Evolutionary conservation across 2,888 invertebrate species (phyloP), one percentile per base, ranked within the genome.

Genomic region (Trichogramma evanescens): DNA sequence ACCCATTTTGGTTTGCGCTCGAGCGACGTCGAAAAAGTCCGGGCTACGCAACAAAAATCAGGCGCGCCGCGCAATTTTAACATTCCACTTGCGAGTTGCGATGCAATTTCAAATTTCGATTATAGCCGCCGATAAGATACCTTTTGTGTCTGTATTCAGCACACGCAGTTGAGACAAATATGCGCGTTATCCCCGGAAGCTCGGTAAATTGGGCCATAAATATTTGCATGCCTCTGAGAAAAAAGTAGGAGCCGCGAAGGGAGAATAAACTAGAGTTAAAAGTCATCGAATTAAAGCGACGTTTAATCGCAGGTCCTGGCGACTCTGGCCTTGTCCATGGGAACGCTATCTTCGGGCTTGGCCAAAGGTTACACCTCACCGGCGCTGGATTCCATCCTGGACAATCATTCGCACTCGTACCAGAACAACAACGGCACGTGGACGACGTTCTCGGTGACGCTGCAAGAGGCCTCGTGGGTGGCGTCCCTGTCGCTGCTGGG

Each of bases 311-410:
- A 91, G 88, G 85, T 90, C 65, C 77, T 89, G 71, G 90, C 91
- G 55, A 88, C 90, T 3, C 79, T 91, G 54, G 90, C 89, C 0
- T 87, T 91, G 53, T 89, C 89, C 5, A 82, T 91, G 71, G 91
- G 91, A 7, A 89, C 90, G 10, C 85, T 91, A 68, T 87, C 89
- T 3, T 89, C 89, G 0, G 91, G 90, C 0, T 82, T 91, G 55
- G 88, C 89, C 65, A 90, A 90, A 76, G 90, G 90, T 6, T 91
- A 91, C 82, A 89, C 89, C 77, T 89, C 89, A 1, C 90, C 91
- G 1, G 90, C 90, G 3, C 84, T 91, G 65, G 89, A 89, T 13
- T 90, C 89, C 0, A 83, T 91, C 72, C 84, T 87, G 64, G 87
- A 87, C 71, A 85, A 84, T 63, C 80, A 83, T 53, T 74, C 74